Evolutionary conservation across 2,113 vertebrate genomes (phyloP).

Genomic region (Megaptera novaeangliae): DNA sequence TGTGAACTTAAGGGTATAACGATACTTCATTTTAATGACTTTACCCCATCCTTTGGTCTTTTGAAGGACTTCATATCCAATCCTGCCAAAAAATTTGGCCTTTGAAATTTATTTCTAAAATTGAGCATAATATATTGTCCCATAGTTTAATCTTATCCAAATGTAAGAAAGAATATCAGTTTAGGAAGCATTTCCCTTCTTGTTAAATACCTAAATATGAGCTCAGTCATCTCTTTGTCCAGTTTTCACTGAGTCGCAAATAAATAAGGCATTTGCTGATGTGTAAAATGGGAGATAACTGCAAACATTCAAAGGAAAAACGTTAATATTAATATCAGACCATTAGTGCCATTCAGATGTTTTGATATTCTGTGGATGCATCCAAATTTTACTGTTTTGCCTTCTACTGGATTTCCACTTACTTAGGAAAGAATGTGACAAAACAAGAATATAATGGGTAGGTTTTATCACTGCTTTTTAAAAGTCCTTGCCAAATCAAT

Average conservation of each 20-base stretch:
- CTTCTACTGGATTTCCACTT: neutral
- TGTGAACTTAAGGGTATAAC: neutral
- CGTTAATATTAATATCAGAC: neutral
- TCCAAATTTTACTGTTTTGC: neutral
- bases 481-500: neutral
- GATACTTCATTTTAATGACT: slow-evolving; percentile 39
- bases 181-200: slow-evolving; percentile 25
- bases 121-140: neutral
- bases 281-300: neutral
- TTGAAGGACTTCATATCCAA: neutral
- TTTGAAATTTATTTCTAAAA: slow-evolving; percentile 31
- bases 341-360: neutral
- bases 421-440: neutral
- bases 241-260: slow-evolving; percentile 18
- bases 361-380: neutral
- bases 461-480: neutral
- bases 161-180: neutral
- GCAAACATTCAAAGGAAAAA: neutral
- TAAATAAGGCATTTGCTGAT: neutral
- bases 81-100: neutral
- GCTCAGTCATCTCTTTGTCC: neutral
- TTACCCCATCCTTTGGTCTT: neutral
- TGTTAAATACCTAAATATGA: slow-evolving; percentile 29
- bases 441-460: neutral
- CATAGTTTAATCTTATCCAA: neutral